A percentile compares a stretch with the other conserved stretches of the same genome.
Conservation (phyloP, 2,113 vertebrate genomes). For the Protobothrops mucrosquamatus region DNA sequence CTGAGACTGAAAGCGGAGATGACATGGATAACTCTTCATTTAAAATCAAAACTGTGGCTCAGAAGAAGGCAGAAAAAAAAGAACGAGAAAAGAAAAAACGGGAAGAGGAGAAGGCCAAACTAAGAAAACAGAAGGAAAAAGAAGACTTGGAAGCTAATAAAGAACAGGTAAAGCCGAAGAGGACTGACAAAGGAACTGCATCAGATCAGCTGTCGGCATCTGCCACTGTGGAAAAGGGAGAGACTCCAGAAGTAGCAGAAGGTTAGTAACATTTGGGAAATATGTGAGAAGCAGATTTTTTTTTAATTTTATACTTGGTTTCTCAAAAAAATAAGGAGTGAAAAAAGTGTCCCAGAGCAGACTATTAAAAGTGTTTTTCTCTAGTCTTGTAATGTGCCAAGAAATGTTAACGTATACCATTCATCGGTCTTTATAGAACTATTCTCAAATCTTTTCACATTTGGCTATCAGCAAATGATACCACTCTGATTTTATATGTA, state of each 20-base stretch:
- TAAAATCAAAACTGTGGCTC: slow-evolving; percentile 94
- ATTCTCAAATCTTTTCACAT: neutral
- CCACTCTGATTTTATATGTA: neutral
- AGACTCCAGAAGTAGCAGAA: slow-evolving; percentile 67
- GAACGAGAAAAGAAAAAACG: slow-evolving; percentile 92
- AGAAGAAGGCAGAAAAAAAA: slow-evolving; percentile 99
- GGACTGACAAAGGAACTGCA: slow-evolving; percentile 56
- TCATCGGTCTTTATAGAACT: neutral
- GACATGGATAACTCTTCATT: slow-evolving; percentile 74
- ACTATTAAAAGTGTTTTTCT: neutral
- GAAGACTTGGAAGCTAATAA: slow-evolving; percentile 79
- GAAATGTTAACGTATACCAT: neutral
- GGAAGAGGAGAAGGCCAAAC: slow-evolving; percentile 84
- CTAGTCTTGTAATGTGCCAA: neutral
- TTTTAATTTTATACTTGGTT: neutral
- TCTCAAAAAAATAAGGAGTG: neutral
- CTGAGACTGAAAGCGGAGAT: slow-evolving; percentile 75
- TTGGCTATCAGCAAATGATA: neutral
- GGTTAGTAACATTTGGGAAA: slow-evolving; percentile 68
- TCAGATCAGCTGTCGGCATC: slow-evolving; percentile 36
- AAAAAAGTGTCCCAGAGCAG: neutral
- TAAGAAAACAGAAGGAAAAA: slow-evolving; percentile 82
- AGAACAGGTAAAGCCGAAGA: slow-evolving; percentile 69
- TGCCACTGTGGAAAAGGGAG: slow-evolving; percentile 72
- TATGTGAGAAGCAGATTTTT: neutral